Evolutionary conservation across 2,888 invertebrate species (phyloP).

Genomic region (Toxonevra muliebris): DNA sequence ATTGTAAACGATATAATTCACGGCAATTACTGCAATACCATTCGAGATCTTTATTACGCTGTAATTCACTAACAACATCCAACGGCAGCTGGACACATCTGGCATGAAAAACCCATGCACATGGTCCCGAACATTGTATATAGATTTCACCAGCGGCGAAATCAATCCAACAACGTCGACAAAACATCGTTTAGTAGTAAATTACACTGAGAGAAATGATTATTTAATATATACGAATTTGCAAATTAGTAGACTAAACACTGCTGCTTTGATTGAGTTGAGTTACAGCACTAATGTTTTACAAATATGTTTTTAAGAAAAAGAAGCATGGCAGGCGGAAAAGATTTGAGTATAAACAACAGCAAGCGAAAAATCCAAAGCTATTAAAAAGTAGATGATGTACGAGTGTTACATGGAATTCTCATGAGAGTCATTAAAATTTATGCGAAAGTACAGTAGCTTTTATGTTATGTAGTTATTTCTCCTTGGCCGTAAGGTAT

Average conservation of each 20-base stretch:
- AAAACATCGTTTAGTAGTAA: slow-evolving; percentile 50
- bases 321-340: too few species aligned
- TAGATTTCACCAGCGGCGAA: slow-evolving; percentile 51
- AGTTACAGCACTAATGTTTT: too few species aligned
- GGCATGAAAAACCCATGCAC: slow-evolving; percentile 55
- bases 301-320: too few species aligned
- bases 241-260: too few species aligned
- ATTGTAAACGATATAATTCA: slow-evolving; percentile 59
- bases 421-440: slow-evolving; percentile 23
- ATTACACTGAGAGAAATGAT: too few species aligned
- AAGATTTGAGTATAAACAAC: too few species aligned
- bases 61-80: slow-evolving; percentile 46
- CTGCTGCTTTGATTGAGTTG: too few species aligned
- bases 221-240: too few species aligned
- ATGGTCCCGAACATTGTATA: slow-evolving; percentile 59
- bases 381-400: too few species aligned
- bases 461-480: too few species aligned
- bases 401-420: not conserved
- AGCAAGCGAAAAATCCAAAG: too few species aligned
- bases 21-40: slow-evolving; percentile 63
- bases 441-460: slow-evolving; percentile 2
- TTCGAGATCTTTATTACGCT: slow-evolving; percentile 48
- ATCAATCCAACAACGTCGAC: slow-evolving; percentile 64
- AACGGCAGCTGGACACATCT: slow-evolving; percentile 56
- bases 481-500: too few species aligned